A percentile compares a stretch with the other conserved stretches of the same genome.
These are phyloP conservation scores for Alca torda DNA, from an alignment of 2,797 vertebrate species.

Conservation along the genomic window DNA sequence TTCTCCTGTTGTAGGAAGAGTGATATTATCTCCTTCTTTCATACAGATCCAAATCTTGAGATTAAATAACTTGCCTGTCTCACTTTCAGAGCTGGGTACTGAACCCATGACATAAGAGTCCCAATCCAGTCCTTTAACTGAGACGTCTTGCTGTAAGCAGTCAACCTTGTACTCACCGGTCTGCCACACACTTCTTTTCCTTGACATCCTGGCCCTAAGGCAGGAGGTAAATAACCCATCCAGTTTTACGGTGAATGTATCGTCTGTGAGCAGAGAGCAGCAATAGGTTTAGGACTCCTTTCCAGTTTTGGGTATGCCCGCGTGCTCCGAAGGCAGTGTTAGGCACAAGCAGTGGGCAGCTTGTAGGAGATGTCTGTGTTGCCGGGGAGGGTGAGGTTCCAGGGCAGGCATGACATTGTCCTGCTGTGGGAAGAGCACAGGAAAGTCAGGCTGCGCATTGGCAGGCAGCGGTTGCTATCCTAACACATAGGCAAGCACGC, in stretches of 20 bases:
- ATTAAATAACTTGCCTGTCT: not conserved
- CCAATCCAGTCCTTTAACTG: not conserved
- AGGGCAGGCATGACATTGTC: constrained; percentile 65
- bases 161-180: not conserved
- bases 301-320: not conserved
- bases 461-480: not conserved
- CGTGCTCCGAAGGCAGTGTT: not conserved
- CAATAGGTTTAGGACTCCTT: not conserved
- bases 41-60: not conserved
- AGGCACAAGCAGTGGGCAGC: constrained; percentile 47
- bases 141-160: not conserved
- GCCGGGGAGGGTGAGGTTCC: constrained; percentile 55
- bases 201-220: not conserved
- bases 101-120: not conserved
- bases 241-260: not conserved
- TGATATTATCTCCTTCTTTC: not conserved
- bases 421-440: constrained; percentile 64
- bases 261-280: not conserved
- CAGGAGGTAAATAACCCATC: not conserved
- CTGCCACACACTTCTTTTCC: not conserved
- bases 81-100: not conserved
- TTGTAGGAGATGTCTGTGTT: not conserved
- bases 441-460: not conserved
- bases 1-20: not conserved
- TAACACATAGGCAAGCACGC: not conserved